Evolutionary conservation across 2,888 invertebrate genomes (phyloP).

Genomic region (Nipponacmea schrenckii): DNA sequence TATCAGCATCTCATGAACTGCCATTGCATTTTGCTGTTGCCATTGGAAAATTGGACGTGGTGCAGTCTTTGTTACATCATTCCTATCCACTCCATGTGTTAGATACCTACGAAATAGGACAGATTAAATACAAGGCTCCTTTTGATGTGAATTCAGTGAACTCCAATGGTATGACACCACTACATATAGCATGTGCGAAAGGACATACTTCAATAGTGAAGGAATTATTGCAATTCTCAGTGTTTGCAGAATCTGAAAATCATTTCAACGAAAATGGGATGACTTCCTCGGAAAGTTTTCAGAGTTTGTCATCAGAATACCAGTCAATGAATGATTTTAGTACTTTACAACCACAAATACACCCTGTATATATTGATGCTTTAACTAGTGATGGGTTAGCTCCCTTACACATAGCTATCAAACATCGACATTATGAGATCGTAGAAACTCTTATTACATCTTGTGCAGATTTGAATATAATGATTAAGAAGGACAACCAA

Average conservation of each 20-base stretch:
- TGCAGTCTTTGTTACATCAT: conserved; percentile 81
- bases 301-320: neutral
- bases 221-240: conserved; percentile 38
- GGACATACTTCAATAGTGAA: conserved; percentile 54
- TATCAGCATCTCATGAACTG: conserved; percentile 91
- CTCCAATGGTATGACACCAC: conserved; percentile 83
- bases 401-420: conserved; percentile 57
- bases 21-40: conserved; percentile 93
- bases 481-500: conserved; percentile 69
- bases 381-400: conserved; percentile 41
- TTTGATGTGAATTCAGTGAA: conserved; percentile 86
- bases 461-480: conserved; percentile 84
- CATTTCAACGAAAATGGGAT: neutral
- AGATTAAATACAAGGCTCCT: conserved; percentile 77
- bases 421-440: conserved; percentile 72
- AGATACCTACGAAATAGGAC: conserved; percentile 72
- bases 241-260: conserved; percentile 22
- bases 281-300: neutral
- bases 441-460: conserved; percentile 80
- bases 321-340: neutral
- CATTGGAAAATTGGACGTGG: conserved; percentile 82
- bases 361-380: conserved; percentile 32
- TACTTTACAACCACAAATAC: conserved; percentile 6
- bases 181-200: conserved; percentile 82
- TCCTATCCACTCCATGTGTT: conserved; percentile 81